Evolutionary conservation across 1,140 invertebrate species (phyloP), one percentile per base, ranked within the genome.

Genomic region (Trichogramma pretiosum): DNA sequence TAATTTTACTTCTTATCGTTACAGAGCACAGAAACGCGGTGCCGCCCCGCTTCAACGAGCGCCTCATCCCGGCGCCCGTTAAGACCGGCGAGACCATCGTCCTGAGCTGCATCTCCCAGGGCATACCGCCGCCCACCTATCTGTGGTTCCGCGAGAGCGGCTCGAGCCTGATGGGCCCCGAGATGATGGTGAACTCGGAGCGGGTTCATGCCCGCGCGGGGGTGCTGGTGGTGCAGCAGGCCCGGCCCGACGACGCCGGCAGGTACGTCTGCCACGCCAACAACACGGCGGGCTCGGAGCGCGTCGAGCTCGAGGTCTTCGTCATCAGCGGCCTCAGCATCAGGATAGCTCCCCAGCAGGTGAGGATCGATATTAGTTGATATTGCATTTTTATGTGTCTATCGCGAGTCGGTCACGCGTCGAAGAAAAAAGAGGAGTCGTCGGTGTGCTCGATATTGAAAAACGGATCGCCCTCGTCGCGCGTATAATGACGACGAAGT

Each of bases 221-320:
- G 74, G 49, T 84, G 74, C 24, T 84, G 77, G 50, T 83, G 74
- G 65, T 81, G 58, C 56, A 73, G 54, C 63, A 68, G 55, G 79
- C 83, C 21, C 74, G 82, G 45, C 67, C 85, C 43, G 85, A 89
- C 58, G 87, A 92, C 62, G 77, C 81, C 39, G 88, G 87, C 35
- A 80, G 84, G 58, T 90, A 89, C 68, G 77, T 90, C 43, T 91
- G 89, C 65, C 84, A 84, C 74, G 83, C 87, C 18, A 91, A 91
- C 74, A 92, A 91, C 63, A 87, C 85, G 8, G 84, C 84, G 1
- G 88, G 87, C 10, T 83, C 84, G 56, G 87, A 92, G 67, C 85
- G 81, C 54, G 82, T 88, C 33, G 83, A 88, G 63, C 82, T 89
- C 57, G 83, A 84, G 38, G 75, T 89, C 47, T 77, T 79, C 52